A percentile compares a stretch with the other conserved stretches of the same genome.
Conservation (phyloP, 2,888 invertebrate species). For the Blastobasis adustella region DNA sequence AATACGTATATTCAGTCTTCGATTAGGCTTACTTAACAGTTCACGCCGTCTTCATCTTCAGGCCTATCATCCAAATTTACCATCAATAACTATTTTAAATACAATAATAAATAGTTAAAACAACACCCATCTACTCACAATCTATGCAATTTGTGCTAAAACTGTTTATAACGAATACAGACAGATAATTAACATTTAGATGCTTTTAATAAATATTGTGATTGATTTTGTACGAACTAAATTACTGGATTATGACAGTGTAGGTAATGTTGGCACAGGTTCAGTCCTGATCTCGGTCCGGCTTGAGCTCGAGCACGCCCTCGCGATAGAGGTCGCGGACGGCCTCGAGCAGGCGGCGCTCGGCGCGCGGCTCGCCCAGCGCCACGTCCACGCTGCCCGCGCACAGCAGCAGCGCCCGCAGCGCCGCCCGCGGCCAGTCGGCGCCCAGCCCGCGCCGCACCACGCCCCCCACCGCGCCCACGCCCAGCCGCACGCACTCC, state of each 20-base stretch:
- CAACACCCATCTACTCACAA: conserved; percentile 25
- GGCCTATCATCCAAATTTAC: conserved; percentile 23
- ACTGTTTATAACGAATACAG: conserved; percentile 23
- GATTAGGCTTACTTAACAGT: conserved; percentile 38
- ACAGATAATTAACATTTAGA: too few species aligned
- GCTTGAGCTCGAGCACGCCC: conserved; percentile 76
- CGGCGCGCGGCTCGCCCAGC: conserved; percentile 83
- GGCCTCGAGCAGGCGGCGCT: conserved; percentile 82
- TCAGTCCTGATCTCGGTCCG: conserved; percentile 48
- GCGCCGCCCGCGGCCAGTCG: conserved; percentile 80
- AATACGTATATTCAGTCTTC: conserved; percentile 68
- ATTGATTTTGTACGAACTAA: conserved; percentile 5
- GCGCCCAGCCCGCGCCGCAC: conserved; percentile 66
- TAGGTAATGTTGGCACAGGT: conserved; percentile 39
- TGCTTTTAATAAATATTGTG: too few species aligned
- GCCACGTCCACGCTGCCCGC: conserved; percentile 89
- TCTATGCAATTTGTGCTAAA: conserved; percentile 42
- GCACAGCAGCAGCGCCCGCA: conserved; percentile 84
- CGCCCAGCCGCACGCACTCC: conserved; percentile 75
- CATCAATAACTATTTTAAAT: conserved; percentile 35
- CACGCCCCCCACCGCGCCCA: conserved; percentile 72
- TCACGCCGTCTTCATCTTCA: conserved; percentile 26
- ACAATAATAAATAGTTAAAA: conserved; percentile 11
- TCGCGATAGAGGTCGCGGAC: conserved; percentile 82
- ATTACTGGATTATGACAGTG: too few species aligned